These are phyloP conservation scores for Seriola aureovittata DNA, from an alignment of 2,113 vertebrate genomes.

Conservation along the genomic window DNA sequence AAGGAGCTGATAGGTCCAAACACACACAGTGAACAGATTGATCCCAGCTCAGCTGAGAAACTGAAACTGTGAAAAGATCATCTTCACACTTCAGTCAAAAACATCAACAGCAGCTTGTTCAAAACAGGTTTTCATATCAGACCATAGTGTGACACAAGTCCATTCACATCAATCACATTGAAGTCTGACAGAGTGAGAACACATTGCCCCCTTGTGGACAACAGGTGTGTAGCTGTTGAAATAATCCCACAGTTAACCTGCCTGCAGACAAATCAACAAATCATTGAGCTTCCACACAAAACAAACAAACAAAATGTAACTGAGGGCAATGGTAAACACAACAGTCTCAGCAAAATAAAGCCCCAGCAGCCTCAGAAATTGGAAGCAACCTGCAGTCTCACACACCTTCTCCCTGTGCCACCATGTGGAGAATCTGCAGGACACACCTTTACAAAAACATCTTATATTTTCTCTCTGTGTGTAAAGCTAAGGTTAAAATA, in stretches of 20 bases:
- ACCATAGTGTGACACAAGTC: not conserved
- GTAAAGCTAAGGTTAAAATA: not conserved
- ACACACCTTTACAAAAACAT: not conserved
- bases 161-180: not conserved
- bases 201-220: constrained; percentile 40
- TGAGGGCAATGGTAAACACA: too few relatives aligned
- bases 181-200: not conserved
- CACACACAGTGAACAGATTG: not conserved
- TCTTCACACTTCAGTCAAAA: constrained; percentile 14
- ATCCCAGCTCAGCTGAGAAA: not conserved
- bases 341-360: too few relatives aligned
- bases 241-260: too few relatives aligned
- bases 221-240: not conserved
- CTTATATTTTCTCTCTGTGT: too few relatives aligned
- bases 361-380: too few relatives aligned
- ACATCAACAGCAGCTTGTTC: constrained; percentile 15
- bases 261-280: too few relatives aligned
- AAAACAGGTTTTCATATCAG: not conserved
- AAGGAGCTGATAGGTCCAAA: constrained; percentile 95
- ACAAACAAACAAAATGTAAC: too few relatives aligned
- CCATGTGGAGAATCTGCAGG: not conserved
- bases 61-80: constrained; percentile 18
- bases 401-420: too few relatives aligned
- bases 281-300: too few relatives aligned
- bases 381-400: too few relatives aligned